Evolutionary conservation across 2,113 vertebrate genomes (phyloP), one percentile per base, ranked within the genome.

Genomic region (Propithecus coquereli): DNA sequence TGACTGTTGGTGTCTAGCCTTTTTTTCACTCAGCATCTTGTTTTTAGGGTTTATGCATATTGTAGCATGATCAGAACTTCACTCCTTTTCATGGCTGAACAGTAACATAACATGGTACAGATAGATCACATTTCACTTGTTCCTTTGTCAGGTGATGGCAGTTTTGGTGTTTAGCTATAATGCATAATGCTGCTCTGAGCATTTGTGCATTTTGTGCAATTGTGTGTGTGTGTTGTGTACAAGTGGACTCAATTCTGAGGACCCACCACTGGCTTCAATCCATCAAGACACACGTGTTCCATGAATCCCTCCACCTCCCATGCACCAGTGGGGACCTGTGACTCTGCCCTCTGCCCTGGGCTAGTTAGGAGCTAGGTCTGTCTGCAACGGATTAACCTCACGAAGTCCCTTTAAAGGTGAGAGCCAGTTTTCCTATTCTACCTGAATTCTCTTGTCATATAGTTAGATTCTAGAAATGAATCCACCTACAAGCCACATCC

Each of bases 31-130:
- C 8, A n/a, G 68, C 0, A 8, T 23, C 43, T 1, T 3, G 59
- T 7, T 63, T 43, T 22, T 4, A 2, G 13, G 47, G 22, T 43
- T 16, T 45, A n/a, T 4, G 8, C 47, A 6, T 0, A 2, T 0
- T 1, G 34, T 2, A 22, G 50, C 27, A 7, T 0, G 8, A 8
- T n/a, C 45, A 4, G 6, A 17, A 20, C 22, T 4, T 40, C 32
- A 0, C 13, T 73, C 18, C 43, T 37, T 57, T 54, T 52, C 32
- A 0, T 0, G 54, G 27, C 12, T 18, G 1, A 5, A 30, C 7
- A 20, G 8, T 18, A 18, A 30, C 25, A 22, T 57, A 8, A 23
- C 17, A 43, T 17, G 13, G 3, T 30, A 3, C 0, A 34, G 23
- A 50, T 0, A 43, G 5, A 10, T 17, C 17, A n/a, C 13, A 5